These are phyloP conservation scores for Cnemophilus loriae DNA, from an alignment of 2,113 vertebrate species.

Conservation along the genomic window DNA sequence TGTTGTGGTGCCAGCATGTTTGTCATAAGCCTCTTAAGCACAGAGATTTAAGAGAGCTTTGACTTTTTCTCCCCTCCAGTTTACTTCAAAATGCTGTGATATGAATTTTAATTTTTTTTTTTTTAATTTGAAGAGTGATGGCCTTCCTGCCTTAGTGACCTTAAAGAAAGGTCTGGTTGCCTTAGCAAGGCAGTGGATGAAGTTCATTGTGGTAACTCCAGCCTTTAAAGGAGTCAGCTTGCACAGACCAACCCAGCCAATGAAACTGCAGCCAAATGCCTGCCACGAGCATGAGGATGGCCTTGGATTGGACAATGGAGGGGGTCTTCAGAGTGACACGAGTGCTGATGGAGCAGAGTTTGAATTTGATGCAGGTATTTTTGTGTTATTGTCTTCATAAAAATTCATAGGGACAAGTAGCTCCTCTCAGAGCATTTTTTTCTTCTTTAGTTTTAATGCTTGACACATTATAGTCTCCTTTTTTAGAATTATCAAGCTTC, in stretches of 20 bases:
- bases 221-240: slow-evolving; percentile 93
- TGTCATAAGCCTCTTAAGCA: not conserved
- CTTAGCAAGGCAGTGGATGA: slow-evolving; percentile 97
- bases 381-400: not conserved
- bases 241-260: slow-evolving; percentile 83
- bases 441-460: not conserved
- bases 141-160: slow-evolving; percentile 93
- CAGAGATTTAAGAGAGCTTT: not conserved
- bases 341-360: slow-evolving; percentile 96
- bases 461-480: not conserved
- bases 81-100: not conserved
- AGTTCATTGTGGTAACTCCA: slow-evolving; percentile 97
- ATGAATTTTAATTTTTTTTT: not conserved
- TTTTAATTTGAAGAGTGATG: slow-evolving; percentile 81
- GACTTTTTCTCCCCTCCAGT: not conserved
- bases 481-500: not conserved
- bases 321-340: slow-evolving; percentile 91
- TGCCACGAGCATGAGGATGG: slow-evolving; percentile 72
- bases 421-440: not conserved
- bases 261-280: slow-evolving; percentile 77
- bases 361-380: slow-evolving; percentile 95
- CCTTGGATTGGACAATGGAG: slow-evolving; percentile 83
- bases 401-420: not conserved
- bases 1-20: not conserved
- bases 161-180: slow-evolving; percentile 97